Base-by-base conservation (phyloP, 2,113 vertebrate genomes). In the Tonatia bakeri region DNA sequence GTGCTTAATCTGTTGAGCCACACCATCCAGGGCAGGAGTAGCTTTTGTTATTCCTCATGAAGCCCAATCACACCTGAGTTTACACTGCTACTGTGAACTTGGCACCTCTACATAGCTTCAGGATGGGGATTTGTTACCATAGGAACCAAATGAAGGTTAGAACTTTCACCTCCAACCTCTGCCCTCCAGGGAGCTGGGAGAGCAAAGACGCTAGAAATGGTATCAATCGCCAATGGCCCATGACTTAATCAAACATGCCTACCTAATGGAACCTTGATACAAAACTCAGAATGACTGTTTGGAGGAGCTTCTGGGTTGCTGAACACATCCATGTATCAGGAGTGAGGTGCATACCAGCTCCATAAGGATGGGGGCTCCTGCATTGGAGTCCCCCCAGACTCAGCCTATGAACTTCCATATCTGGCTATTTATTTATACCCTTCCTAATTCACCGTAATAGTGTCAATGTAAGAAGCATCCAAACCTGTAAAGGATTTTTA, bases 321-420 rank as follows among this genome's bases (percentile, higher is more conserved):
- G 28, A 80, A 31, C 9, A 31, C 19, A 47, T 3, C 13, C 15
- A 17, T 13, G 84, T 47, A 6, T 11, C 5, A 16, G 69, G 77
- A 79, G 20, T 3, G 9, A 52, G n/a, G 52, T 24, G 4, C 5
- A 56, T 0, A 45, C 36, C 31, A 52, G 26, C 9, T n/a, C 28
- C 50, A 1, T 1, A 7, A 12, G 33, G 70, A 19, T 1, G 0
- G 52, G n/a, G 64, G 33, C 9, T 80, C 8, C 20, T 22, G 52
- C 7, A 19, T 61, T 50, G 13, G 17, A 16, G 47, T 19, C 20
- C 12, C 50, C n/a, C 15, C 40, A 4, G 38, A 43, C 9, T 36
- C 7, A 26, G 31, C 50, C 36, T 72, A 11, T 4, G 12, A 13
- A 54, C 31, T 26, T 73, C 59, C 43, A 50, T 59, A 15, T 19